Evolutionary conservation across 2,888 invertebrate genomes (phyloP).

Genomic region (Camptogramma bilineatum): DNA sequence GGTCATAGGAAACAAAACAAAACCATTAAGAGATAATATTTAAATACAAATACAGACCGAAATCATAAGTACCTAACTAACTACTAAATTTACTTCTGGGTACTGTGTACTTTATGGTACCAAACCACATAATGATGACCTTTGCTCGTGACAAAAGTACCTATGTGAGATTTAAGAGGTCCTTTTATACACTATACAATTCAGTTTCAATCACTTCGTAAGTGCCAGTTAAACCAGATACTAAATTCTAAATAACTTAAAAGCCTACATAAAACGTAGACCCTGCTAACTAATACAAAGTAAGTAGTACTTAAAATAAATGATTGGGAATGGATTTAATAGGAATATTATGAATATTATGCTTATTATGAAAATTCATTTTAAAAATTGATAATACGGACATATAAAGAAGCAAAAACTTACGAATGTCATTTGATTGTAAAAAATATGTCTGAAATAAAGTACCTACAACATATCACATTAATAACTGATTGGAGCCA

Average conservation of each 20-base stretch:
- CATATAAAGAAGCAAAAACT: conserved; percentile 1
- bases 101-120: neutral
- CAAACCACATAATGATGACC: conserved; percentile 4
- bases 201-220: conserved; percentile 25
- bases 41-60: conserved; percentile 10
- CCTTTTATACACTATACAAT: neutral
- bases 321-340: conserved; percentile 54
- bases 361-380: conserved; percentile 14
- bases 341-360: conserved; percentile 38
- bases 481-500: conserved; percentile 20
- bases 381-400: conserved; percentile 22
- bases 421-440: conserved; percentile 10
- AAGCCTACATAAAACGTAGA: conserved; percentile 84
- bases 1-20: conserved; percentile 23
- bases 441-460: conserved; percentile 13
- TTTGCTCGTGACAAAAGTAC: neutral
- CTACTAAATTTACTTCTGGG: neutral
- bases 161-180: conserved; percentile 1
- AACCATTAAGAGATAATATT: conserved; percentile 9
- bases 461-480: conserved; percentile 29
- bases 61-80: conserved; percentile 3
- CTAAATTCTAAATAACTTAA: conserved; percentile 73
- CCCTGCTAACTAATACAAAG: conserved; percentile 69
- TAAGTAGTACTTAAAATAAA: conserved; percentile 58
- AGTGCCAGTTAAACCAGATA: conserved; percentile 55